phyloP scores from a whole-genome alignment of 2,888 invertebrate genomes.

The Dascillus cervinus region DNA sequence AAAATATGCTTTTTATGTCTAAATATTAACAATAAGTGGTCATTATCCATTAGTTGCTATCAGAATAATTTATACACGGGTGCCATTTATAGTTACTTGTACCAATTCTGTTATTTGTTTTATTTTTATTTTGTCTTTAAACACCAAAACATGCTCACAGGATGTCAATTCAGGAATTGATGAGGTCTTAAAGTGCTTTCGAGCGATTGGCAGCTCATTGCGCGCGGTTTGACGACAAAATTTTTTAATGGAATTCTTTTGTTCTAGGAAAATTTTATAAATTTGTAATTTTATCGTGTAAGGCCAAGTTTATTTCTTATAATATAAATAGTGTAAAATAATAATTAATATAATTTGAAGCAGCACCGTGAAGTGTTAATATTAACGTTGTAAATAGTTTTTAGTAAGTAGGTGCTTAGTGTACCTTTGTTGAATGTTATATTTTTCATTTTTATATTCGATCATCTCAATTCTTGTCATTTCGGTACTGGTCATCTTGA shows the following conservation, averaged over 20 bases:
- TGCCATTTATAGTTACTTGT: no score
- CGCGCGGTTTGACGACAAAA: slow-evolving; percentile 6
- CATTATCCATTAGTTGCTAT: slow-evolving; percentile 15
- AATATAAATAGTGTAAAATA: slow-evolving; percentile 39
- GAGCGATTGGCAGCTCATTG: slow-evolving; percentile 17
- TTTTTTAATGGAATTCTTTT: no score
- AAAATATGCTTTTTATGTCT: slow-evolving; percentile 16
- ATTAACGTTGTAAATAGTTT: slow-evolving; percentile 33
- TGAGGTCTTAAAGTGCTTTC: no score
- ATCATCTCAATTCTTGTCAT: slow-evolving; percentile 33
- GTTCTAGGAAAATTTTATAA: slow-evolving; percentile 23
- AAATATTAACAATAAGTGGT: slow-evolving; percentile 15
- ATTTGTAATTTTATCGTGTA: slow-evolving; percentile 32
- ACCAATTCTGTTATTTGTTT: no score
- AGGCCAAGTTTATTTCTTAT: slow-evolving; percentile 36
- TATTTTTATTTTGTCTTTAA: no score
- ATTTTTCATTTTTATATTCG: slow-evolving; percentile 29
- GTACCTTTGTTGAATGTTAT: slow-evolving; percentile 30
- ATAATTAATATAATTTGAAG: slow-evolving; percentile 31
- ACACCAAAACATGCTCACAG: no score
- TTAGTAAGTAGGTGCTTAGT: slow-evolving; percentile 36
- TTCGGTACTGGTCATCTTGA: slow-evolving; percentile 40
- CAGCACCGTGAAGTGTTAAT: slow-evolving; percentile 28
- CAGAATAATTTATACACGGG: slow-evolving; percentile 14
- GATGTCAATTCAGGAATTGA: no score